A percentile compares a stretch with the other conserved stretches of the same genome.
These are phyloP conservation scores for Phalacrocorax carbo DNA, from an alignment of 2,113 vertebrate species.

Conservation along the genomic window DNA sequence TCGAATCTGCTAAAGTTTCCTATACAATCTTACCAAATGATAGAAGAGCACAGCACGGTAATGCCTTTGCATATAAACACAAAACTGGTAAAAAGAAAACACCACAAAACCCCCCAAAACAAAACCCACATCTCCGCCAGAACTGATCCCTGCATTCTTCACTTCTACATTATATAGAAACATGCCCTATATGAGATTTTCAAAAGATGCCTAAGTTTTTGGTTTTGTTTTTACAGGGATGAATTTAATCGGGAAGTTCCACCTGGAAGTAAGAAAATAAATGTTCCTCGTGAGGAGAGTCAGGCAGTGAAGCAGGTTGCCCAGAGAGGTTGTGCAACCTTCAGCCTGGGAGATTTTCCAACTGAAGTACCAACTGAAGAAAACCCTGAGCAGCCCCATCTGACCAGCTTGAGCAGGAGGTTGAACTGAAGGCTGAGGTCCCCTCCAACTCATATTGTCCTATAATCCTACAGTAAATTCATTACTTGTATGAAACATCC, in stretches of 20 bases:
- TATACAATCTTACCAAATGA: neutral
- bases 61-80: neutral
- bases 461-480: neutral
- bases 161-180: neutral
- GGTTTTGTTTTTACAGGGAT: neutral
- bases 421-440: neutral
- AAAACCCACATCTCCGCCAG: accelerated
- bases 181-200: neutral
- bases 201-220: neutral
- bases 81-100: neutral
- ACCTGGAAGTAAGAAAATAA: neutral
- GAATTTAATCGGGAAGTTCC: neutral
- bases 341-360: neutral
- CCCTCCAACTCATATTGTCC: neutral
- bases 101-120: neutral
- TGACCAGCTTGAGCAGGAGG: neutral
- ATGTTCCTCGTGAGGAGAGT: neutral
- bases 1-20: neutral
- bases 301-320: neutral
- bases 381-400: neutral
- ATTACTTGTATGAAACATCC: neutral
- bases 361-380: neutral
- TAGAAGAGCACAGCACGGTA: neutral
- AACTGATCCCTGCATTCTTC: neutral
- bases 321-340: neutral